Percentiles rank a stretch among this genome's conserved stretches.
Conservation (phyloP, 2,888 invertebrate genomes). For the Polietes domitor region DNA sequence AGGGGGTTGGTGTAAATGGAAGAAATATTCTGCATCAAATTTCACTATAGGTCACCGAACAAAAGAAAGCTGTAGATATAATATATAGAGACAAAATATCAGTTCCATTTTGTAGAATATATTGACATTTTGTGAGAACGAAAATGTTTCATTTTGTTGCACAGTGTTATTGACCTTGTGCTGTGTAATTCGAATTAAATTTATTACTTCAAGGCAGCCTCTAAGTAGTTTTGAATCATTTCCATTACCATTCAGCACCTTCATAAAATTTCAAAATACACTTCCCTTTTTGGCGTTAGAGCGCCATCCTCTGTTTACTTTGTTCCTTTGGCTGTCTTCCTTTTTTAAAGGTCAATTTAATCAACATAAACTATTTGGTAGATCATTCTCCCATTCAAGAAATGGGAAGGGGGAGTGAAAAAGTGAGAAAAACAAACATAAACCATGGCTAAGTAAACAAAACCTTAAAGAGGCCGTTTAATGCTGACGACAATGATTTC, state of each 20-base stretch:
- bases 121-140: too few species aligned
- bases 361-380: conserved; percentile 72
- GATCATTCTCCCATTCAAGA: conserved; percentile 18
- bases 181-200: too few species aligned
- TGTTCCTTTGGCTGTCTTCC: background rate
- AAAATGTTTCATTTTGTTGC: too few species aligned
- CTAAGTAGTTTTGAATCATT: background rate
- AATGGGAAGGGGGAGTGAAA: conserved; percentile 40
- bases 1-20: too few species aligned
- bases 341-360: conserved; percentile 74
- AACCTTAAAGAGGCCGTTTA: conserved; percentile 41
- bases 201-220: too few species aligned
- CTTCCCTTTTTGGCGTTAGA: background rate
- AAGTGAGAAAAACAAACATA: conserved; percentile 58
- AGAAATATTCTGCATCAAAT: too few species aligned
- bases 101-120: too few species aligned
- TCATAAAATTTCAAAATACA: background rate
- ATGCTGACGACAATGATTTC: background rate
- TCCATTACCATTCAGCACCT: background rate
- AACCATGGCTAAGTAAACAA: conserved; percentile 54
- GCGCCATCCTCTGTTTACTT: background rate
- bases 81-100: too few species aligned
- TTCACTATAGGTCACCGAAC: too few species aligned
- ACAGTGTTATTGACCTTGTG: background rate
- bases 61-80: too few species aligned